A percentile compares a stretch with the other conserved stretches of the same genome.
Conservation (phyloP, 1,140 invertebrate genomes). For the Musca vetustissima region DNA sequence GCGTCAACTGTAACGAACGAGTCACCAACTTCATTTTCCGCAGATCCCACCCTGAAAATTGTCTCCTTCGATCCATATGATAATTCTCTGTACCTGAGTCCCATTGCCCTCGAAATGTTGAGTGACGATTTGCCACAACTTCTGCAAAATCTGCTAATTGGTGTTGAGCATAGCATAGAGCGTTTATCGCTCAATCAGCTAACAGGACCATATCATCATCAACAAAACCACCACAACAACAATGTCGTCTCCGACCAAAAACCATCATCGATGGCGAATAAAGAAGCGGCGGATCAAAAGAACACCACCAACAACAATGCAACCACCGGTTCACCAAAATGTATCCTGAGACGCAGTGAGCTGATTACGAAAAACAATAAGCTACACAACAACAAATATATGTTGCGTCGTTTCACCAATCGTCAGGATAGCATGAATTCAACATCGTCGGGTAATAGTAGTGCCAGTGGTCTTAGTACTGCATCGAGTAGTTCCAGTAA, state of each 20-base stretch:
- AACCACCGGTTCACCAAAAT: conserved; percentile 44
- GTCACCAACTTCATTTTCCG: not conserved
- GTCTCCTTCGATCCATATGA: conserved; percentile 1
- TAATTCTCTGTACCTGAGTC: conserved; percentile 22
- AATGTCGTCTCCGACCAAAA: not conserved
- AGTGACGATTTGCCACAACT: conserved; percentile 62
- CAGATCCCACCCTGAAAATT: not conserved
- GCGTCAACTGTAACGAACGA: not conserved
- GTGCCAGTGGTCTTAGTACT: conserved; percentile 43
- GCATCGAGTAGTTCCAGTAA: conserved; percentile 27
- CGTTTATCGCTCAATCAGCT: conserved; percentile 67
- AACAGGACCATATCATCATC: conserved; percentile 63
- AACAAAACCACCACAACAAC: conserved; percentile 26
- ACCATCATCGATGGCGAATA: conserved; percentile 16
- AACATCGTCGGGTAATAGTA: conserved; percentile 51
- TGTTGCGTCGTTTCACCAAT: conserved; percentile 50
- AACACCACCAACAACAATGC: conserved; percentile 31
- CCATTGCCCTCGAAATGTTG: conserved; percentile 32
- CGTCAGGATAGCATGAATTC: conserved; percentile 54
- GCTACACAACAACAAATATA: conserved; percentile 53
- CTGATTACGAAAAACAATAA: conserved; percentile 55
- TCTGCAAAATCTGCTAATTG: conserved; percentile 65
- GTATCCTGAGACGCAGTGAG: conserved; percentile 52
- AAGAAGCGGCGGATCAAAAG: conserved; percentile 5
- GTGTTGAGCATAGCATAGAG: conserved; percentile 68